Base-by-base conservation (phyloP, 2,888 invertebrate species). In the Euplagia quadripunctaria region DNA sequence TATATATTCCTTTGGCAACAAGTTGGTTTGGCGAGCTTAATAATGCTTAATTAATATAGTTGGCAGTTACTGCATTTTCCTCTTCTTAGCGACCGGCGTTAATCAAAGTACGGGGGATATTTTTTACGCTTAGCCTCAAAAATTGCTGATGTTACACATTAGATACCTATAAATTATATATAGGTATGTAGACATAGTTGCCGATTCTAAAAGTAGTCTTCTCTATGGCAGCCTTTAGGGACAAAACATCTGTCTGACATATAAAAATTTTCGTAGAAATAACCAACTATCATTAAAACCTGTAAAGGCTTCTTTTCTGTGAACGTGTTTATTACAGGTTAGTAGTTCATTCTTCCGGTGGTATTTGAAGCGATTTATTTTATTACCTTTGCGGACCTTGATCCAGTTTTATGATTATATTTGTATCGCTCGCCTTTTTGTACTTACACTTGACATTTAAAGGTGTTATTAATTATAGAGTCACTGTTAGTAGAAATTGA, bases 341-440 rank as follows among this genome's bases (percentile, higher is more conserved):
- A 80, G 72, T 70, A 66, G 86, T 86, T 82, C 87, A 85, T 87
- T 86, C 87, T 87, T 77, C 85, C 77, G 78, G 72, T 91, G 87
- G 77, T 85, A 89, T 91, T 91, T 87, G 77, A 82, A 81, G 73
- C 76, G 67, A 79, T 85, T 86, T 84, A 79, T 81, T 85, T 76
- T 79, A 79, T 81, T 74, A 75, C 73, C 67, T 78, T 78, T 43
- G 72, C 70, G 82, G 83, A 80, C 89, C 88, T 90, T 89, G 89
- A 75, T 85, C 85, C 80, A 88, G 77, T 89, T 79, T 81, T 83
- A 79, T 71, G 14, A 16, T 17, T 79, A 73, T 74, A 75, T 78
- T 75, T 74, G 66, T 78, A 49, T 71, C 64, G 58, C 55, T 63
- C 75, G 80, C 75, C 72, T 81, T 66, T 73, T 76, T 11, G 64